phyloP scores from a whole-genome alignment of 1,140 invertebrate genomes.

The Musca domestica region DNA sequence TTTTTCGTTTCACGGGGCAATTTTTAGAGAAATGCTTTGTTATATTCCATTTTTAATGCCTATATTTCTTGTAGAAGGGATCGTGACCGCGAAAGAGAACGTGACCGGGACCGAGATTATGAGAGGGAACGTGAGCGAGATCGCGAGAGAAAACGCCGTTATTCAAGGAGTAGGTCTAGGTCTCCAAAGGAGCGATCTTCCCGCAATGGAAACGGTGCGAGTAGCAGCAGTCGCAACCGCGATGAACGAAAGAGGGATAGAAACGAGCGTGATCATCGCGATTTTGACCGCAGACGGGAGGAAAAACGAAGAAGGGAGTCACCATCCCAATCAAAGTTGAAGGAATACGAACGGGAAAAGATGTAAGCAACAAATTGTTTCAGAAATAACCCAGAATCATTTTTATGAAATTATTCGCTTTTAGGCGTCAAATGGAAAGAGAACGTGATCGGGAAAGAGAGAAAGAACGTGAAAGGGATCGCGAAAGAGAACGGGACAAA shows the following conservation, averaged over 20 bases:
- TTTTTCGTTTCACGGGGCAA: too few relatives aligned
- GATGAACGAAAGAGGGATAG: conserved; percentile 52
- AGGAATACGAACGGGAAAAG: conserved; percentile 49
- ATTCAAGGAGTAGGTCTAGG: conserved; percentile 60
- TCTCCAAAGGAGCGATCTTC: conserved; percentile 53
- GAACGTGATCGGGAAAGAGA: conserved; percentile 45
- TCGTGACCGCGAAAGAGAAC: conserved; percentile 21
- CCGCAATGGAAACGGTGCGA: conserved; percentile 59
- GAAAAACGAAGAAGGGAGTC: conserved; percentile 51
- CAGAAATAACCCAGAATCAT: too few relatives aligned
- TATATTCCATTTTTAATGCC: too few relatives aligned
- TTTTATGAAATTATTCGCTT: too few relatives aligned
- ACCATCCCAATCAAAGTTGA: conserved; percentile 55
- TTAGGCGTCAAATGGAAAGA: conserved; percentile 53
- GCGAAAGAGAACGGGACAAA: conserved; percentile 41
- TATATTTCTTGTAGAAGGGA: conserved; percentile 14
- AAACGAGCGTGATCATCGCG: conserved; percentile 41
- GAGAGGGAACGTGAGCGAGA: conserved; percentile 39
- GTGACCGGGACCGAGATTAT: conserved; percentile 35
- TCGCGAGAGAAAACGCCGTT: conserved; percentile 61
- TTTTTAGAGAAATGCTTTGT: too few relatives aligned
- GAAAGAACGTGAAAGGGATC: conserved; percentile 47
- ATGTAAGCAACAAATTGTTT: conserved; percentile 26
- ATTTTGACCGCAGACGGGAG: conserved; percentile 29
- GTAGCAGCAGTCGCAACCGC: conserved; percentile 53